phyloP scores from a whole-genome alignment of 2,888 invertebrate species.

The Parasteatoda lunata region DNA sequence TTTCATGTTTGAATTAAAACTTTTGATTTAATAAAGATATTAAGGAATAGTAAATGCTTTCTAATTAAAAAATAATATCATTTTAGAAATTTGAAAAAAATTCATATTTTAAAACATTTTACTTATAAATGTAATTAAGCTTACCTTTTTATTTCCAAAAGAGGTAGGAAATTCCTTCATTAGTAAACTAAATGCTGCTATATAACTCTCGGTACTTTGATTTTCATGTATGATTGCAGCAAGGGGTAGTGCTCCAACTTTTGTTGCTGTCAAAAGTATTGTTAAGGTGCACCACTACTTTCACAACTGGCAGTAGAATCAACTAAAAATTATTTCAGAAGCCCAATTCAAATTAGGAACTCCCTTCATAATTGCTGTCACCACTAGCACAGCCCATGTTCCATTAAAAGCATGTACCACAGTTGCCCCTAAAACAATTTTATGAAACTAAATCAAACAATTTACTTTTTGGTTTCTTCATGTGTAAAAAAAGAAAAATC shows the following conservation, averaged over 20 bases:
- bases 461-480: background rate
- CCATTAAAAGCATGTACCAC: too few relatives aligned
- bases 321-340: background rate
- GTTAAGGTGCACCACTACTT: background rate
- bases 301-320: slow-evolving; percentile 13
- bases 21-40: background rate
- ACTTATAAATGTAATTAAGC: background rate
- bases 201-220: background rate
- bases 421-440: background rate
- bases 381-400: too few relatives aligned
- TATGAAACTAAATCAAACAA: background rate
- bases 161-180: background rate
- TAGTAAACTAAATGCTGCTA: background rate
- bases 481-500: background rate
- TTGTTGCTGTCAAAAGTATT: slow-evolving; percentile 13
- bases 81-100: background rate
- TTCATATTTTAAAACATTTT: background rate
- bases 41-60: background rate
- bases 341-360: background rate
- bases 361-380: too few relatives aligned
- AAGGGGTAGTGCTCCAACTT: slow-evolving; percentile 8
- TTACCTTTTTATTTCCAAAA: slow-evolving; percentile 5
- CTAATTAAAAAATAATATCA: background rate
- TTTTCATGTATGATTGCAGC: background rate
- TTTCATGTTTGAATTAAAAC: background rate